These are phyloP conservation scores for Herpailurus yagouaroundi DNA, from an alignment of 2,113 vertebrate genomes.

Conservation along the genomic window DNA sequence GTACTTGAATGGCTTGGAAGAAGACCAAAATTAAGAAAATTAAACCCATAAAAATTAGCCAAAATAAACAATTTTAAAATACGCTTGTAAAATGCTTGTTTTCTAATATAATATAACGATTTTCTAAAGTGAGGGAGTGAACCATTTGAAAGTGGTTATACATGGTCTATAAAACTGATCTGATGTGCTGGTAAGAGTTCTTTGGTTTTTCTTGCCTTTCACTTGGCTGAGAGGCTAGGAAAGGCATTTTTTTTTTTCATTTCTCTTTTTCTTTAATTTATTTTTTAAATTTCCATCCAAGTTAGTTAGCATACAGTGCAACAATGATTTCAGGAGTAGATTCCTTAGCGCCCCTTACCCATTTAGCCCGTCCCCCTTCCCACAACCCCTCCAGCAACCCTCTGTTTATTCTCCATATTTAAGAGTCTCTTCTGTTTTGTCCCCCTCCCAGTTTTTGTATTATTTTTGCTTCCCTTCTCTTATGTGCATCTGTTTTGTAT, in stretches of 20 bases:
- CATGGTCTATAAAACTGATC: not conserved
- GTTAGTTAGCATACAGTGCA: no score
- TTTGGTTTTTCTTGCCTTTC: not conserved
- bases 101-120: not conserved
- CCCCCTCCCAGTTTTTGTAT: no score
- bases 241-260: slow-evolving; percentile 27
- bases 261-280: no score
- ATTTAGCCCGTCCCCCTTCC: no score
- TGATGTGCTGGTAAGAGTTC: not conserved
- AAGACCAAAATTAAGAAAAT: slow-evolving; percentile 39
- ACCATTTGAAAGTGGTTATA: not conserved
- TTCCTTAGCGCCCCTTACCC: no score
- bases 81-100: not conserved
- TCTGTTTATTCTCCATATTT: no score
- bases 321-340: no score
- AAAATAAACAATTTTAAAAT: slow-evolving; percentile 33
- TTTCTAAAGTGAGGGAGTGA: slow-evolving; percentile 23
- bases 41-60: slow-evolving; percentile 24
- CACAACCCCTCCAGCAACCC: no score
- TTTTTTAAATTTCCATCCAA: no score
- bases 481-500: no score
- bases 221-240: not conserved
- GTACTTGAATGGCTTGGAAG: slow-evolving; percentile 42
- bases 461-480: no score
- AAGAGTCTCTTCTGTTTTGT: no score